These are phyloP conservation scores for Vollenhovia emeryi DNA, from an alignment of 1,140 invertebrate species.

Conservation along the genomic window DNA sequence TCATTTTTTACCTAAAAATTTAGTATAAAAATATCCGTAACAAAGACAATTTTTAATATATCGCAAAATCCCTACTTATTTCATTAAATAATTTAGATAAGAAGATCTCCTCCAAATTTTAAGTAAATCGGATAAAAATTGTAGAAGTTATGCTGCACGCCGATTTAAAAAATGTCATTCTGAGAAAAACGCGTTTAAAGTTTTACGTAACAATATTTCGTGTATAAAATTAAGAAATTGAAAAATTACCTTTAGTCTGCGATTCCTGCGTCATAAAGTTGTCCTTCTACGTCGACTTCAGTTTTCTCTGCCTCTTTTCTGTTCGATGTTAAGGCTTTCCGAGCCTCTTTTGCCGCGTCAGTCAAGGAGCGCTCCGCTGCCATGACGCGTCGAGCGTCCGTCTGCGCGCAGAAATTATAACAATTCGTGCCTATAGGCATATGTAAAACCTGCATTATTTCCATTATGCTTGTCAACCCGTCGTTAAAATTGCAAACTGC, in stretches of 20 bases:
- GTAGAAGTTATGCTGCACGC: neutral
- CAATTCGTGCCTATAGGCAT: no score
- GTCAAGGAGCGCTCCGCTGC: no score
- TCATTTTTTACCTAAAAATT: neutral
- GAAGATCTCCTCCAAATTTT: neutral
- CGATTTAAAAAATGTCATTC: neutral
- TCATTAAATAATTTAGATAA: neutral
- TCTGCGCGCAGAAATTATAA: no score
- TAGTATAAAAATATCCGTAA: neutral
- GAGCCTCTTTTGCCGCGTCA: no score
- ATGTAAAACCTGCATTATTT: no score
- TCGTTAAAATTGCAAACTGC: no score
- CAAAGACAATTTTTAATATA: neutral
- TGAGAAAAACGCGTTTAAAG: neutral
- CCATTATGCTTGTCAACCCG: no score
- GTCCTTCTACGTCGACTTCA: no score
- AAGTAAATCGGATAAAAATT: neutral
- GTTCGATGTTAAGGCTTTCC: no score
- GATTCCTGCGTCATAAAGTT: no score
- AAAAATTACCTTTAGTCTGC: neutral
- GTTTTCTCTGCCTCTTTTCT: no score
- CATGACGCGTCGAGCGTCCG: no score
- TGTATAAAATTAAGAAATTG: neutral
- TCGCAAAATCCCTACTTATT: neutral
- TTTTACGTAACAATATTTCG: neutral